A percentile compares a stretch with the other conserved stretches of the same genome.
These are phyloP conservation scores for Tetrao urogallus DNA, from an alignment of 2,113 vertebrate genomes.

Conservation along the genomic window DNA sequence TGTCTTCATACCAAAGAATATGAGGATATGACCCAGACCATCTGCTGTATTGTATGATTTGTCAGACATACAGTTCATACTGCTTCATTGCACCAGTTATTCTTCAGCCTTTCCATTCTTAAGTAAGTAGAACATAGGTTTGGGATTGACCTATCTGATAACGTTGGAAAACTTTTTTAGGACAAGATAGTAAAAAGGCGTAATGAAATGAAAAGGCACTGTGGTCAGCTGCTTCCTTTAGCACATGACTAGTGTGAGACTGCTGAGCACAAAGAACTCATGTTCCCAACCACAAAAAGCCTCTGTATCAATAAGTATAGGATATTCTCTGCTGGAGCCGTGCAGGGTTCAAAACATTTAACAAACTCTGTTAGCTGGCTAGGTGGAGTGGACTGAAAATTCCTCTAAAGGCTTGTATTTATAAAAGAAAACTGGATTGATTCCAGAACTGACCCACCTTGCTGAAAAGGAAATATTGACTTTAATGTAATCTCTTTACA, in stretches of 20 bases:
- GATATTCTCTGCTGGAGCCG: conserved; percentile 15
- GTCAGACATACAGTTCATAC: background rate
- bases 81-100: background rate
- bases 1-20: background rate
- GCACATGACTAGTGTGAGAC: background rate
- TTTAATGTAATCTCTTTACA: conserved; percentile 11
- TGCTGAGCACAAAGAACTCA: background rate
- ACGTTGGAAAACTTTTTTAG: background rate
- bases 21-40: background rate
- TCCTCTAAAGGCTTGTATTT: conserved; percentile 18
- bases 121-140: background rate
- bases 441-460: conserved; percentile 21
- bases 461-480: conserved; percentile 35
- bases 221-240: conserved; percentile 22
- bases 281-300: background rate
- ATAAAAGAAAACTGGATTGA: background rate
- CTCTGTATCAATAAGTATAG: conserved; percentile 25
- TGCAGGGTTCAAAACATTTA: conserved; percentile 23
- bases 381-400: background rate
- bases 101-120: background rate
- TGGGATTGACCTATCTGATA: background rate
- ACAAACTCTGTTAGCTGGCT: conserved; percentile 4
- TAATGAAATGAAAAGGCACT: background rate
- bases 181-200: background rate
- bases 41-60: background rate